Evolutionary conservation across 2,797 vertebrate species (phyloP), one percentile per base, ranked within the genome.

Genomic region (Sebastes melanostomus): DNA sequence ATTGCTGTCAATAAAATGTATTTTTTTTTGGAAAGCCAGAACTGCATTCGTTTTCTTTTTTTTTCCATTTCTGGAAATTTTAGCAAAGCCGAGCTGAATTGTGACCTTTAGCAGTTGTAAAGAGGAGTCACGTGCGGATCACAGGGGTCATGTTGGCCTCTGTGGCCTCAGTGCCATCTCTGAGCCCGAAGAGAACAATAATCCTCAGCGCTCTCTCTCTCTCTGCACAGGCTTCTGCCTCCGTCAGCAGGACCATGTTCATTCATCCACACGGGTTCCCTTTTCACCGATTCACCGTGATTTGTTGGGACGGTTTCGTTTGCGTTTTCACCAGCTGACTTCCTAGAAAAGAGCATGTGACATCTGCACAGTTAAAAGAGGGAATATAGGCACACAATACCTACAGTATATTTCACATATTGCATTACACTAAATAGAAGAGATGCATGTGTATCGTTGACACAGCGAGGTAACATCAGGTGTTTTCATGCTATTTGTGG

Each of bases 1-100:
- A 87, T 93, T 95, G 88, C 87, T 91, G 89, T 93, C 87, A 93
- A 96, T 95, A 95, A 95, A 94, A 90, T 88, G 61, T 83, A 69
- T 73, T 79, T 70, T 52, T 88, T 93, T 93, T 92, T 61, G 27
- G 78, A 83, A 91, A 91, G 81, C 68, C 74, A 80, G 52, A 91
- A 38, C 58, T 66, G n/a, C 5, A 25, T 34, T 73, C 60, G 81
- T 83, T 25, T 22, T 79, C 56, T 24, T 30, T 75, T 34, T 70
- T 85, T 74, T 30, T 78, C 30, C n/a, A 72, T 87, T 92, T 93
- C 90, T 92, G 85, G 90, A 91, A 92, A 87, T 82, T 36, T 81
- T 77, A 79, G 66, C 72, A 76, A 72, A 80, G 78, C 75, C 0
- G 13, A 69, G 66, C 66, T 86, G 84, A 75, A 74, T 66, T 86